These are phyloP conservation scores for Volucella inanis DNA, from an alignment of 2,888 invertebrate species.

Conservation along the genomic window DNA sequence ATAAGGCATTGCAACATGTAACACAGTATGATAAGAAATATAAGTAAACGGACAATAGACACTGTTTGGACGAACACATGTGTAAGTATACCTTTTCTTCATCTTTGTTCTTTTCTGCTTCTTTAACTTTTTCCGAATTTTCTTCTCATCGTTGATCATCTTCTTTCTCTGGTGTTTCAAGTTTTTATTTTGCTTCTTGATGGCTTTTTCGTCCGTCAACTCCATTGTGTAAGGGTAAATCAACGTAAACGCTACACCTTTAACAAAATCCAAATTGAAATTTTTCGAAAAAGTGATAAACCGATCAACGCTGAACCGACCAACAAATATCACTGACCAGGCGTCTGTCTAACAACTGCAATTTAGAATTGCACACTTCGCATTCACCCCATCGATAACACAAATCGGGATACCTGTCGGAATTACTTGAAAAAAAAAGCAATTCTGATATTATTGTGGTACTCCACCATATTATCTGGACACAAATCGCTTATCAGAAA, in stretches of 20 bases:
- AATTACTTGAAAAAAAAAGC: constrained; percentile 22
- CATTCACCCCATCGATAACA: constrained; percentile 20
- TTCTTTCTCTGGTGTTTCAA: neutral
- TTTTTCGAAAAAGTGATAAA: no score
- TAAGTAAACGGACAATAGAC: neutral
- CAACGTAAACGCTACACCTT: no score
- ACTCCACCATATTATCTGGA: constrained; percentile 33
- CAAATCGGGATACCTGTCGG: constrained; percentile 29
- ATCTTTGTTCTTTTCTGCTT: no score
- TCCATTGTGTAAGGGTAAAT: no score
- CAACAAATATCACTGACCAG: no score
- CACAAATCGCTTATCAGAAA: constrained; percentile 40
- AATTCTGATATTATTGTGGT: constrained; percentile 18
- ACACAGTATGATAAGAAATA: neutral
- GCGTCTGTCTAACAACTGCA: neutral
- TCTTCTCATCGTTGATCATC: no score
- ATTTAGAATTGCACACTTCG: neutral
- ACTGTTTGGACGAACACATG: neutral
- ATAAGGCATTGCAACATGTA: constrained; percentile 17
- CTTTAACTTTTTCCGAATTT: no score
- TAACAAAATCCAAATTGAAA: no score
- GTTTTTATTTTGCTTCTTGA: neutral
- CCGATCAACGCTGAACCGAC: no score
- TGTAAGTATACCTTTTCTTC: no score
- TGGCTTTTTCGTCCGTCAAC: no score